phyloP scores from a whole-genome alignment of 2,113 vertebrate genomes.

The Glaucomys volans region DNA sequence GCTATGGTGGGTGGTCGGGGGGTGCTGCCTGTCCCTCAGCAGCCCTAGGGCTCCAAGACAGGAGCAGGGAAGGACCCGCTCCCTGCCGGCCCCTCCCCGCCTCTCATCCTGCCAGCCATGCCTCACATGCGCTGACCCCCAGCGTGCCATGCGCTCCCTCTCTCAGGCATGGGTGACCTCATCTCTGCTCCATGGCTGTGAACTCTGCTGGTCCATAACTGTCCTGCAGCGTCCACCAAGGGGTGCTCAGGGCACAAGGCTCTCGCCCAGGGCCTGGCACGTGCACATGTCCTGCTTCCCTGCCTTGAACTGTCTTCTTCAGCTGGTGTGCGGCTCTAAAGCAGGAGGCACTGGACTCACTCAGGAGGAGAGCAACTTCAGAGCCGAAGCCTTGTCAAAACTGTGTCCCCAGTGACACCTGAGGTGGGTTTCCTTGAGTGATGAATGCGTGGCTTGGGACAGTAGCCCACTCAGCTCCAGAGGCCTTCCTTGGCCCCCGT shows the following conservation, averaged over 20 bases:
- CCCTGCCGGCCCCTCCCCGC: rapidly evolving
- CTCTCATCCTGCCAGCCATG: background rate
- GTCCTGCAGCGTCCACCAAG: background rate
- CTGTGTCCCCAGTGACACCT: too few species aligned
- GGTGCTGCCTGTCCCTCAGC: rapidly evolving
- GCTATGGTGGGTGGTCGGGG: too few species aligned
- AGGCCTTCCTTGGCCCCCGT: too few species aligned
- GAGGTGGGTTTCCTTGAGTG: too few species aligned
- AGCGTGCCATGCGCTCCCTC: rapidly evolving
- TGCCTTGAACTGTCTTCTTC: rapidly evolving
- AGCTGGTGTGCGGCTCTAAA: background rate
- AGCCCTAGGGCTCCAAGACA: rapidly evolving
- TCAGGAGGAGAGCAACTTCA: background rate
- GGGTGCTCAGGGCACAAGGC: background rate
- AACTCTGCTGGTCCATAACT: background rate
- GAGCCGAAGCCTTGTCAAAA: background rate
- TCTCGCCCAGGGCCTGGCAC: background rate
- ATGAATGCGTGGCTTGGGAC: too few species aligned
- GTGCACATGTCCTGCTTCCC: too few species aligned
- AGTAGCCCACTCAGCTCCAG: rapidly evolving
- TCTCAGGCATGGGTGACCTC: too few species aligned
- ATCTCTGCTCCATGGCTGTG: too few species aligned
- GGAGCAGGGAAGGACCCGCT: background rate
- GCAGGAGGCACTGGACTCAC: rapidly evolving
- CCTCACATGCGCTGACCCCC: too few species aligned